Base-by-base conservation (phyloP, 2,113 vertebrate species). In the Phrynocephalus versicolor region DNA sequence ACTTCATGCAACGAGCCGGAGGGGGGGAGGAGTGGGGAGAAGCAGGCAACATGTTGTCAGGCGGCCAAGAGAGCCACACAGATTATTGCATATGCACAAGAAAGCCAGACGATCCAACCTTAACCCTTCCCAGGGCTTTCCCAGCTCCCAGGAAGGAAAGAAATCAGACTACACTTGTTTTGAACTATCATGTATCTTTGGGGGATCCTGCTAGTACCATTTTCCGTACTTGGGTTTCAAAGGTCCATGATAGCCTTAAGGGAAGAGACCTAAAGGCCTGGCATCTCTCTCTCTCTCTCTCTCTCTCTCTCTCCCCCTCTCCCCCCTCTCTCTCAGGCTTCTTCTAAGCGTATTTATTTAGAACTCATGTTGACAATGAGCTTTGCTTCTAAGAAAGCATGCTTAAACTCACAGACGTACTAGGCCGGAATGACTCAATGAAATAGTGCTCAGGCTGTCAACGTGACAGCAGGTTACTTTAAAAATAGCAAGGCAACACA, bases 11-110 rank as follows among this genome's bases (percentile, higher is more conserved):
- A 92, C 92, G 87, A 82, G 62, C 45, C 33, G 72, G n/a, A 51
- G 18, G 74, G 70, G 77, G 70, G 35, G 58, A 27, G 79, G 91
- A 89, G 90, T 87, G 93, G 83, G 89, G 92, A 86, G 91, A 94
- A 92, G 93, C 92, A 94, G 94, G 94, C 93, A 94, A 93, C 93
- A 95, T 95, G 92, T 91, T 94, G 96, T 96, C 97, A 91, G 94
- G 91, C 93, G 92, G 96, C 96, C 94, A 94, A 91, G 92, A 91
- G 90, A 95, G 95, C 95, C 89, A 94, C 96, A 94, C 92, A 83
- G 94, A 95, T 95, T 95, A 89, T 92, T 88, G 95, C 93, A 92
- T 91, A 95, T 93, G 94, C 94, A 87, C 93, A 83, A 93, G 92
- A 88, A 92, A 88, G 88, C 91, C 85, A 93, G 93, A 91, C 93